These are phyloP conservation scores for Metopolophium dirhodum DNA, from an alignment of 1,140 invertebrate species.

Conservation along the genomic window DNA sequence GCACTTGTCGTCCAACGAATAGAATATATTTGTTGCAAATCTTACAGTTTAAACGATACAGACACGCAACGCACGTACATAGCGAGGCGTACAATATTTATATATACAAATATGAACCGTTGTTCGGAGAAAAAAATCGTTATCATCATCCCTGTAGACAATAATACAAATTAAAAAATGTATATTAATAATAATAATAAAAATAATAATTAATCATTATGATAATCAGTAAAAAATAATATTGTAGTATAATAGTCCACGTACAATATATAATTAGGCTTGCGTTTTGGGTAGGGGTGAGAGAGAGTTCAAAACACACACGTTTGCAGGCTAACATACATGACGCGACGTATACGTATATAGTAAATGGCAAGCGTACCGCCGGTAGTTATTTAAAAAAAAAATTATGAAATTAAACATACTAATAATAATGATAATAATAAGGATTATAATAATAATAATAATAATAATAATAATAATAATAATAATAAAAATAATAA, in stretches of 20 bases:
- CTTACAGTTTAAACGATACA: background rate
- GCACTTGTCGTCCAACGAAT: background rate
- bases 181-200: conserved; percentile 8
- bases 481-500: conserved; percentile 1
- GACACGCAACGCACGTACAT: background rate
- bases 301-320: background rate
- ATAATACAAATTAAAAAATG: conserved; percentile 7
- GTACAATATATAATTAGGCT: conserved; percentile 13
- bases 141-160: background rate
- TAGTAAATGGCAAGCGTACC: conserved; percentile 46
- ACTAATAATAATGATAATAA: background rate
- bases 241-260: background rate
- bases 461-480: background rate
- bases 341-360: background rate
- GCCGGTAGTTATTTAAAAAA: conserved; percentile 28
- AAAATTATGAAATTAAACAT: conserved; percentile 25
- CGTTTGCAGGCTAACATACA: background rate
- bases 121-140: conserved; percentile 3
- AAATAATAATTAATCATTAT: background rate
- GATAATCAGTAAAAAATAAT: background rate
- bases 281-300: background rate
- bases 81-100: background rate
- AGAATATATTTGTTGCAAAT: conserved; percentile 18
- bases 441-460: conserved; percentile 18
- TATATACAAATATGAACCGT: background rate